Evolutionary conservation across 2,797 vertebrate species (phyloP), one percentile per base, ranked within the genome.

Genomic region (Dryobates pubescens): DNA sequence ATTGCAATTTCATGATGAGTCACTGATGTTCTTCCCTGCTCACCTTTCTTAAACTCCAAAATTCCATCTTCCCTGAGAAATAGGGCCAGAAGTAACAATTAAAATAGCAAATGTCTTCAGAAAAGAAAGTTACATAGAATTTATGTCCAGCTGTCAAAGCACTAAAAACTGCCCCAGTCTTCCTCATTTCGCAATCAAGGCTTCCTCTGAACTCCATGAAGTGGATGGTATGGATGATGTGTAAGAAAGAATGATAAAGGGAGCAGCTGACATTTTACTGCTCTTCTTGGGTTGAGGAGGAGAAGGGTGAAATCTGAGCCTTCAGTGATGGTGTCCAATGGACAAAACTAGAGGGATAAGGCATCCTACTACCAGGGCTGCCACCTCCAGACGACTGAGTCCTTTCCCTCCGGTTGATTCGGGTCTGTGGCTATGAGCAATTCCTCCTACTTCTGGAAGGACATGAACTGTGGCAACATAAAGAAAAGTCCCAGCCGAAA

Each of bases 401-500:
- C 99, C 99, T 96, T 98, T 99, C 47, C 98, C 98, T 61, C 98
- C 98, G 24, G 96, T 92, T 10, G 98, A 94, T 2, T 98, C 94
- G 0, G 98, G 86, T 61, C 97, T 98, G 96, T 99, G 99, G 97
- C 99, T 99, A 97, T 99, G 99, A 84, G 98, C 98, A 26, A 97
- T 98, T 58, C 99, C 99, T 8, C 99, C 99, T 54, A 99, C 99
- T 97, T 99, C 99, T 2, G 99, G 99, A 49, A 99, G 99, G 87
- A 99, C 99, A 3, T 99, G 99, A 49, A 99, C 99, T 10, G 99
- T 99, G 95, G 99, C 99, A 91, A 99, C 99, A 13, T 99, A 99
- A 53, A 99, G 98, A 97, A 99, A 99, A 91, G 99, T 99, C 83
- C 99, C 99, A 1, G 99, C 99, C 45, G 99, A 99, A 97, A 99